These are phyloP conservation scores for Diuraphis noxia DNA, from an alignment of 1,140 invertebrate species.

Conservation along the genomic window DNA sequence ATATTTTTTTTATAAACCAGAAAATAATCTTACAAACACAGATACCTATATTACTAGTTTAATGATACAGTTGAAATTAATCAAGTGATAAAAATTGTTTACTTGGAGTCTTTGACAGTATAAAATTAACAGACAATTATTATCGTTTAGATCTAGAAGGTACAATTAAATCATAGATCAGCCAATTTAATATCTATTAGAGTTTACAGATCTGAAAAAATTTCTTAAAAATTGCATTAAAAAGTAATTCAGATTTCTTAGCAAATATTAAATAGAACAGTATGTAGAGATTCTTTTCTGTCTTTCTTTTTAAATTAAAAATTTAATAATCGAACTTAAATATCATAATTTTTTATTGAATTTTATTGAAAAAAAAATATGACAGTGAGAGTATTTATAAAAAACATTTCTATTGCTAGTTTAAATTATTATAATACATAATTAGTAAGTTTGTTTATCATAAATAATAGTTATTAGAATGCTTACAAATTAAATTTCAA, in stretches of 20 bases:
- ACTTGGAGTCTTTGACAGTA: neutral
- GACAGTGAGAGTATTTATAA: neutral
- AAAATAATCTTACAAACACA: neutral
- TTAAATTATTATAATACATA: neutral
- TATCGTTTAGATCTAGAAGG: neutral
- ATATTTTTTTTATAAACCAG: neutral
- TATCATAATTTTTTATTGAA: neutral
- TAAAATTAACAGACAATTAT: neutral
- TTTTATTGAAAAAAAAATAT: neutral
- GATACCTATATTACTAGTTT: neutral
- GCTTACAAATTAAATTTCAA: neutral
- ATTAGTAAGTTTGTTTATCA: conserved; percentile 12
- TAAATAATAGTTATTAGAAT: neutral
- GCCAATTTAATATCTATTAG: too few relatives aligned
- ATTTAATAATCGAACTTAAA: neutral
- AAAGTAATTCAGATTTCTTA: neutral
- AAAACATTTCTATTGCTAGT: neutral
- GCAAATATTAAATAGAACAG: neutral
- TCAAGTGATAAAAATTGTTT: neutral
- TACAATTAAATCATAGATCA: neutral
- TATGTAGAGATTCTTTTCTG: neutral
- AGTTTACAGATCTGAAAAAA: too few relatives aligned
- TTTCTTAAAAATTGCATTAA: neutral
- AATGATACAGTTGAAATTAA: neutral
- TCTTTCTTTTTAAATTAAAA: neutral